Percentiles rank a stretch among this genome's conserved stretches.
phyloP scores from a whole-genome alignment of 2,888 invertebrate species.

The Megalurothrips usitatus region DNA sequence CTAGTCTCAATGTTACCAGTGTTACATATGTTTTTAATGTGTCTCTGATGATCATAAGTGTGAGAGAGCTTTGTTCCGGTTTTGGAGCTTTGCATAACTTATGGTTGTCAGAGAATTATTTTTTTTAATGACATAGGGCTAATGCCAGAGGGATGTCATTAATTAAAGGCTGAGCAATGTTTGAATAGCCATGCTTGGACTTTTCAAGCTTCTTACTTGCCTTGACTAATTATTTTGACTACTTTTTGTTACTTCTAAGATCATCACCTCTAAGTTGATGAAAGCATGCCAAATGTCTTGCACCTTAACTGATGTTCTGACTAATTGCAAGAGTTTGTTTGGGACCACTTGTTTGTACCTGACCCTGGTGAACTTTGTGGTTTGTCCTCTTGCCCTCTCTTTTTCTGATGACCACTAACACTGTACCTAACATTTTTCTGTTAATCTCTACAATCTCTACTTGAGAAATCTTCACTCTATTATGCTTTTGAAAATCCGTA shows the following conservation, averaged over 20 bases:
- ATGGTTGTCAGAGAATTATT: constrained; percentile 15
- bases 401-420: background rate
- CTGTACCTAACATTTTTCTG: background rate
- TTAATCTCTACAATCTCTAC: background rate
- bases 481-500: background rate
- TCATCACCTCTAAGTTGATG: too few species aligned
- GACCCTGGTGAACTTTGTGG: background rate
- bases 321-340: constrained; percentile 9
- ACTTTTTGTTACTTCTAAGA: too few species aligned
- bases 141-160: background rate
- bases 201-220: too few species aligned
- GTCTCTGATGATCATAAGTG: constrained; percentile 9
- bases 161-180: background rate
- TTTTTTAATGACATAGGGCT: background rate
- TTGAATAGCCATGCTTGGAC: background rate
- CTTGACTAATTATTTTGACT: too few species aligned
- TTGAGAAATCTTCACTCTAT: background rate
- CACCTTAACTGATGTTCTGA: background rate
- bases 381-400: background rate
- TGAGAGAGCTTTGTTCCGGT: background rate
- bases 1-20: constrained; percentile 19
- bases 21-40: background rate
- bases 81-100: constrained; percentile 1
- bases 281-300: too few species aligned
- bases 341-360: constrained; percentile 8